These are phyloP conservation scores for Sphyrna mokarran DNA, from an alignment of 2,113 vertebrate genomes.

Conservation along the genomic window DNA sequence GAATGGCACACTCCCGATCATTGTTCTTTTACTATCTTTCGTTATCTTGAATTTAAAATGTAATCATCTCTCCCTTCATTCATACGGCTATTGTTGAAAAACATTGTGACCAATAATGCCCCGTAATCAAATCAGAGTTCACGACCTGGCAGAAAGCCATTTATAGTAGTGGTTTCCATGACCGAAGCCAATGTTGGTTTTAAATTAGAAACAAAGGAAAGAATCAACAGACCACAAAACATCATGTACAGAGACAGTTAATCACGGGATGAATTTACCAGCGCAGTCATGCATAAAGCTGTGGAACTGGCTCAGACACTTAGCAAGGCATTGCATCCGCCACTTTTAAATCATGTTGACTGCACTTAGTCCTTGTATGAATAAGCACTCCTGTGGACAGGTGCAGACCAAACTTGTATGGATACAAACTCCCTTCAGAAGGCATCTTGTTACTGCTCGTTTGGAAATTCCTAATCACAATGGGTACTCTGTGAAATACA, in stretches of 20 bases:
- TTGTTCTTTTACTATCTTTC: not conserved
- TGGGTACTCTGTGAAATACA: not conserved
- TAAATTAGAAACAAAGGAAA: slow-evolving; percentile 29
- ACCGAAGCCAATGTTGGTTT: not conserved
- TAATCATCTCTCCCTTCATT: not conserved
- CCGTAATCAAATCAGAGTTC: slow-evolving; percentile 21
- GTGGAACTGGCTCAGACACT: slow-evolving; percentile 6
- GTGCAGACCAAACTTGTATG: not conserved
- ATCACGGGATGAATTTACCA: slow-evolving; percentile 16
- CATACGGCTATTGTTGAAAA: not conserved
- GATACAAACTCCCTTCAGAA: not conserved
- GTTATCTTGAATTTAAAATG: not conserved
- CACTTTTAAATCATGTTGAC: not conserved
- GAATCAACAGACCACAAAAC: slow-evolving; percentile 12
- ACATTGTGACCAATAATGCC: not conserved
- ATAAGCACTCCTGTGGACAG: not conserved
- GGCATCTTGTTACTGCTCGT: not conserved
- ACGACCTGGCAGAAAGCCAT: not conserved
- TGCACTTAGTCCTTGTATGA: not conserved
- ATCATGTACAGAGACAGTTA: slow-evolving; percentile 16
- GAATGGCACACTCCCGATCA: too few relatives aligned
- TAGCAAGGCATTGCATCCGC: not conserved
- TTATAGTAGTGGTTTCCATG: slow-evolving; percentile 30
- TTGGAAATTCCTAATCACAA: slow-evolving; percentile 11
- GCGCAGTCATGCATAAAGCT: slow-evolving; percentile 13